These are phyloP conservation scores for Herminia tarsipennalis DNA, from an alignment of 2,888 invertebrate genomes.

Conservation along the genomic window DNA sequence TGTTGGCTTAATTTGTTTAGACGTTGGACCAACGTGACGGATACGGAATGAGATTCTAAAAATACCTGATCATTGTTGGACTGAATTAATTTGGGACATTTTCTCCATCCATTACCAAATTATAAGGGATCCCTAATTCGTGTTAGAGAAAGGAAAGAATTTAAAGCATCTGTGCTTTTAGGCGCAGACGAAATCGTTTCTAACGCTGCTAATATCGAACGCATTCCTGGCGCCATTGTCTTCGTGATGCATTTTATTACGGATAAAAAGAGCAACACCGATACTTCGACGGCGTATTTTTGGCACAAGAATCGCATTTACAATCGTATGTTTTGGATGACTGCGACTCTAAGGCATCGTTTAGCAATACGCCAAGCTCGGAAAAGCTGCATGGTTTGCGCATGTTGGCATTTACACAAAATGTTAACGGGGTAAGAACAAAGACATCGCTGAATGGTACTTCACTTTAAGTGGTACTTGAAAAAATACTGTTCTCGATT, in stretches of 20 bases:
- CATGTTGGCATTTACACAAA: conserved; percentile 32
- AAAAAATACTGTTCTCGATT: not conserved
- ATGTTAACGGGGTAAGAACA: conserved; percentile 13
- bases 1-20: conserved; percentile 47
- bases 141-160: conserved; percentile 16
- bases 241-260: conserved; percentile 40
- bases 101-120: conserved; percentile 21
- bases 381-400: conserved; percentile 29
- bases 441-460: conserved; percentile 2
- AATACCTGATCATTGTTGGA: conserved; percentile 31
- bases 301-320: conserved; percentile 41
- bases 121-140: conserved; percentile 21
- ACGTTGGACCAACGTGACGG: conserved; percentile 26
- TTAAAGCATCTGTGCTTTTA: conserved; percentile 20
- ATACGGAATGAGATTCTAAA: conserved; percentile 37
- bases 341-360: conserved; percentile 31
- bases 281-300: conserved; percentile 38
- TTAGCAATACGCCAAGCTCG: conserved; percentile 33
- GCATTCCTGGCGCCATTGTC: conserved; percentile 32
- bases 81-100: conserved; percentile 22
- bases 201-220: conserved; percentile 16
- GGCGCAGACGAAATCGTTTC: conserved; percentile 12
- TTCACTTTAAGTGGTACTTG: conserved; percentile 1
- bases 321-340: conserved; percentile 32
- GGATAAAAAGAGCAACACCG: conserved; percentile 30